Evolutionary conservation across 2,113 vertebrate species (phyloP).

Genomic region (Murina feae): DNA sequence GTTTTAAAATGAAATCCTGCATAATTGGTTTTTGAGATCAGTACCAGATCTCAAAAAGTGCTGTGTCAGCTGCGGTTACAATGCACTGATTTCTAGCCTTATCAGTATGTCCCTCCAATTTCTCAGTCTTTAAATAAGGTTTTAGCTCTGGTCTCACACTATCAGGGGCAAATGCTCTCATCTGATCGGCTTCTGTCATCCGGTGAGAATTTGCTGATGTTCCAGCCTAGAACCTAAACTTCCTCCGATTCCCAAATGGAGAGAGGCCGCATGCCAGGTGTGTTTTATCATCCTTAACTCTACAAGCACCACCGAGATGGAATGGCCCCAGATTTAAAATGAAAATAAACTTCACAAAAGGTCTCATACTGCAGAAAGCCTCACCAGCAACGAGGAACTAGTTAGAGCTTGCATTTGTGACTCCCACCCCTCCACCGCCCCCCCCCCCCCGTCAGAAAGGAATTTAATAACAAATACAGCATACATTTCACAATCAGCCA

Average conservation of each 20-base stretch:
- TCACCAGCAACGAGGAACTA: not conserved
- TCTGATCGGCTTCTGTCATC: not conserved
- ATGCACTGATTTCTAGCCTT: not conserved
- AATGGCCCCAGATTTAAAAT: not conserved
- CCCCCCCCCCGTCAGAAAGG: not conserved
- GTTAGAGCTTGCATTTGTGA: not conserved
- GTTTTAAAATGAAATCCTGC: not conserved
- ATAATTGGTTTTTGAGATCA: not conserved
- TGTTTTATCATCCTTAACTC: not conserved
- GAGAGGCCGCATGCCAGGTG: not conserved
- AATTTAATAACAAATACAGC: constrained; percentile 52
- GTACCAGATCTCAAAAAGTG: not conserved
- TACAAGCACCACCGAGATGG: not conserved
- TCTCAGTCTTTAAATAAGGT: not conserved
- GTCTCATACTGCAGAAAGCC: not conserved
- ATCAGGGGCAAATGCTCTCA: not conserved
- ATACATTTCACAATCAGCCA: constrained; percentile 31
- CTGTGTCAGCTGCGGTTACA: not conserved
- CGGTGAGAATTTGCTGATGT: not conserved
- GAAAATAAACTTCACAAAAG: not conserved
- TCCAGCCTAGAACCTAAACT: not conserved
- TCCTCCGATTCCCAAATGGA: not conserved
- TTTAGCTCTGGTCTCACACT: not conserved
- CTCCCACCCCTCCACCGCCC: no score
- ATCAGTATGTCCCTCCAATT: not conserved